These are phyloP conservation scores for Drosophila gaucha DNA, from an alignment of 2,888 invertebrate species.

Conservation along the genomic window DNA sequence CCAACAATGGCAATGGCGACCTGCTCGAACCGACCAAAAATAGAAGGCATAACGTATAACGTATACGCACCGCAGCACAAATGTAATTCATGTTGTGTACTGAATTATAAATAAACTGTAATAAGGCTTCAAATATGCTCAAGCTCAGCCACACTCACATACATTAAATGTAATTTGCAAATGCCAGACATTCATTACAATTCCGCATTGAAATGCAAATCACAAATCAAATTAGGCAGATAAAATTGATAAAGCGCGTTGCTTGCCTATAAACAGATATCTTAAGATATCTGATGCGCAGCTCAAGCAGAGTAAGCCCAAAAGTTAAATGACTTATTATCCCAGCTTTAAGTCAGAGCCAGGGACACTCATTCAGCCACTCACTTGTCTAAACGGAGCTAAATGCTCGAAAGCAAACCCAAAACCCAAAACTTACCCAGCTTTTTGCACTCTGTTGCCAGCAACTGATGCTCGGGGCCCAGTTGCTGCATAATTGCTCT, in stretches of 20 bases:
- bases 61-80: constrained; percentile 42
- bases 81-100: constrained; percentile 48
- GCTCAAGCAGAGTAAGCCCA: not conserved
- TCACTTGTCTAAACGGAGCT: constrained; percentile 2
- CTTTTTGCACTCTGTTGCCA: constrained; percentile 13
- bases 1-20: not conserved
- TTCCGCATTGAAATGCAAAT: constrained; percentile 44
- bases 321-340: constrained; percentile 3
- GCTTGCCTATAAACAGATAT: constrained; percentile 4
- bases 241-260: constrained; percentile 27
- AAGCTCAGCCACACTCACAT: constrained; percentile 8
- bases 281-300: not conserved
- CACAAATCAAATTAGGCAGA: constrained; percentile 67
- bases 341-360: constrained; percentile 22
- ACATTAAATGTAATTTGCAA: constrained; percentile 26
- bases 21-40: not conserved
- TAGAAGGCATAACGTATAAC: constrained; percentile 19
- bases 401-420: not conserved
- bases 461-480: constrained; percentile 39
- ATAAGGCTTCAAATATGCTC: constrained; percentile 51
- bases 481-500: constrained; percentile 47
- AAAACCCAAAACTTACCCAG: constrained; percentile 12
- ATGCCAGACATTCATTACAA: constrained; percentile 60
- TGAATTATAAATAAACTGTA: constrained; percentile 69
- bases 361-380: constrained; percentile 21